These are phyloP conservation scores for Chloromyia formosa DNA, from an alignment of 2,888 invertebrate species.

Conservation along the genomic window DNA sequence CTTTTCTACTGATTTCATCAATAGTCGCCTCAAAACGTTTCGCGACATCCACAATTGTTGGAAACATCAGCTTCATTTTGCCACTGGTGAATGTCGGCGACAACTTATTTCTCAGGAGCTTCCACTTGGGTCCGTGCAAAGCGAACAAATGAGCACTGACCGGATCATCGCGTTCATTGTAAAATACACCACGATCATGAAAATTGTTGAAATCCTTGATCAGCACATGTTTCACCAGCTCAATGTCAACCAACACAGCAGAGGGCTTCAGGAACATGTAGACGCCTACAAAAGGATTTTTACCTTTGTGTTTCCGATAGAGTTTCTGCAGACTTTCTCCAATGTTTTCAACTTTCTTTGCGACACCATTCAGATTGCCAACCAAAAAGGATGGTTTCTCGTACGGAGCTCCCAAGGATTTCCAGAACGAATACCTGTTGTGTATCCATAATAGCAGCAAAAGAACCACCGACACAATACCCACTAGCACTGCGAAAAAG, in stretches of 20 bases:
- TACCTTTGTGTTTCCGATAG: conserved; percentile 56
- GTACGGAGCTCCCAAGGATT: not conserved
- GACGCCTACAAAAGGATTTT: conserved; percentile 56
- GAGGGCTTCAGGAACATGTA: conserved; percentile 46
- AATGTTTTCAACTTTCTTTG: conserved; percentile 51
- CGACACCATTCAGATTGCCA: not conserved
- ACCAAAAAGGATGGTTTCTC: not conserved
- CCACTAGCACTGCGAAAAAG: not conserved
- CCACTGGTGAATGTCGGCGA: conserved; percentile 66
- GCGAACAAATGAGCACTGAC: conserved; percentile 60
- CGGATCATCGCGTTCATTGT: conserved; percentile 61
- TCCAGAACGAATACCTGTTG: not conserved
- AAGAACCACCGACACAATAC: not conserved
- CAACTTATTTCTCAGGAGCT: conserved; percentile 62
- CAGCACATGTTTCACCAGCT: conserved; percentile 56
- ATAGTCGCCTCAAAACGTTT: conserved; percentile 50
- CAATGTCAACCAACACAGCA: conserved; percentile 51
- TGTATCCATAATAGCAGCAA: not conserved
- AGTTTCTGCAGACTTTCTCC: conserved; percentile 49
- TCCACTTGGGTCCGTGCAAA: conserved; percentile 65
- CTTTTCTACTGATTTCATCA: conserved; percentile 43
- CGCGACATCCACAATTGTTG: conserved; percentile 52
- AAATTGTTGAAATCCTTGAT: conserved; percentile 63
- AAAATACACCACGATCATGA: conserved; percentile 58
- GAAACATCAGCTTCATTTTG: conserved; percentile 62